Percentiles rank a stretch among this genome's conserved stretches.
Conservation (phyloP, 2,888 invertebrate species). For the Leptinotarsa haldemani region DNA sequence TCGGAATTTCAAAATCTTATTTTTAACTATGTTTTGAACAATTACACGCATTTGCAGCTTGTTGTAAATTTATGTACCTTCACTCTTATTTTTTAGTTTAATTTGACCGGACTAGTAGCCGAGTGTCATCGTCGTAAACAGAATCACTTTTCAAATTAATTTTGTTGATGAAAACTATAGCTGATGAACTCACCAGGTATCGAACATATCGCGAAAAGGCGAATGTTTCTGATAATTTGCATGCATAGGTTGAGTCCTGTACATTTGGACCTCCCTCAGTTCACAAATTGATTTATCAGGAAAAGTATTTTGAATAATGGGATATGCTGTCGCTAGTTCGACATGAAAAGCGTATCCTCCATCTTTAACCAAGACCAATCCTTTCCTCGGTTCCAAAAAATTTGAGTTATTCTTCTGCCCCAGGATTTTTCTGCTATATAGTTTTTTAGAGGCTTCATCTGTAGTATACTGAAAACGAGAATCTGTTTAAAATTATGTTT, state of each 20-base stretch:
- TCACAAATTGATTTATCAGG: constrained; percentile 58
- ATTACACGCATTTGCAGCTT: no score
- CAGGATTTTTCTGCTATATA: constrained; percentile 72
- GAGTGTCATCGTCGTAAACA: neutral
- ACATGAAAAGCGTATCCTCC: constrained; percentile 62
- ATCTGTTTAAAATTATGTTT: neutral
- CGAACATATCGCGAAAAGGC: constrained; percentile 59
- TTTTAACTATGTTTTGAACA: no score
- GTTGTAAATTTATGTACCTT: no score
- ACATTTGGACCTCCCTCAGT: constrained; percentile 59
- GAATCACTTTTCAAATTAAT: neutral
- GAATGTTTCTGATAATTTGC: constrained; percentile 58
- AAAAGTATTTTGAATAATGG: constrained; percentile 58
- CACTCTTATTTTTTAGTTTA: no score
- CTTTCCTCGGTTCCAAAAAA: constrained; percentile 53
- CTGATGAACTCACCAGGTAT: constrained; percentile 54
- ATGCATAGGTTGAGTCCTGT: constrained; percentile 53
- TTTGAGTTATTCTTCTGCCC: constrained; percentile 47
- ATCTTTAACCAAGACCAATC: constrained; percentile 53
- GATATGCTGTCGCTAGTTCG: constrained; percentile 60
- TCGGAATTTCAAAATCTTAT: no score
- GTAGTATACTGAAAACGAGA: constrained; percentile 49
- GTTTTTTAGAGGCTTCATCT: constrained; percentile 70
- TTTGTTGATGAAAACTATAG: neutral
- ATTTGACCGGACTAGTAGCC: no score